Percentiles rank a stretch among this genome's conserved stretches.
phyloP scores from a whole-genome alignment of 2,113 vertebrate genomes.

The Aplodontia rufa region DNA sequence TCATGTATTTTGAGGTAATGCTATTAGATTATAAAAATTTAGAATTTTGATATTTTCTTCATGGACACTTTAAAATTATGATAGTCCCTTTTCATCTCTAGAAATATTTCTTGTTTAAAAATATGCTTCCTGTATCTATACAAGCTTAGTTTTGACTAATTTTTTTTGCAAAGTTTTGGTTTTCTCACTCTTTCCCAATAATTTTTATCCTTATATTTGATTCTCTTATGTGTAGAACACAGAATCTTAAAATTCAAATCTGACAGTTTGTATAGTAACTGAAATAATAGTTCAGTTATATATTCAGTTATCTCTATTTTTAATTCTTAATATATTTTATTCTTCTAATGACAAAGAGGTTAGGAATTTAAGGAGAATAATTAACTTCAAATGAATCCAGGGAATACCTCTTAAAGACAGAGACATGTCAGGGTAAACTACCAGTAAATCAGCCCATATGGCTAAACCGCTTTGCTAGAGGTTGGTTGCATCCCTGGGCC shows the following conservation, averaged over 20 bases:
- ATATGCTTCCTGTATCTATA: neutral
- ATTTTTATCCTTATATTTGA: neutral
- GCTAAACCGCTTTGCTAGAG: neutral
- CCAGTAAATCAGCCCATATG: neutral
- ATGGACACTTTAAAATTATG: neutral
- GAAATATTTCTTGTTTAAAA: neutral
- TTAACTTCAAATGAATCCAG: neutral
- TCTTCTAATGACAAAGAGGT: neutral
- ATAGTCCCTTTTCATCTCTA: neutral
- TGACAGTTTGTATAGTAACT: neutral
- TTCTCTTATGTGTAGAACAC: neutral
- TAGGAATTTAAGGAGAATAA: neutral
- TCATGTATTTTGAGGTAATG: neutral
- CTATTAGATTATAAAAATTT: neutral
- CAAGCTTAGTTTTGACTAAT: neutral
- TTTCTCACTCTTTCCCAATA: neutral
- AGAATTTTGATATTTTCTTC: neutral
- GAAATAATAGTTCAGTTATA: neutral
- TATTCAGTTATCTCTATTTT: neutral
- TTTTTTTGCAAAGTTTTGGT: neutral
- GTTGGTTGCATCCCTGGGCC: neutral
- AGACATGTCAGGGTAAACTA: neutral
- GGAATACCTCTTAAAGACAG: neutral
- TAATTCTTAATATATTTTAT: neutral
- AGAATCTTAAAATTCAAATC: neutral